Evolutionary conservation across 2,888 invertebrate species (phyloP).

Genomic region (Noctua janthina): DNA sequence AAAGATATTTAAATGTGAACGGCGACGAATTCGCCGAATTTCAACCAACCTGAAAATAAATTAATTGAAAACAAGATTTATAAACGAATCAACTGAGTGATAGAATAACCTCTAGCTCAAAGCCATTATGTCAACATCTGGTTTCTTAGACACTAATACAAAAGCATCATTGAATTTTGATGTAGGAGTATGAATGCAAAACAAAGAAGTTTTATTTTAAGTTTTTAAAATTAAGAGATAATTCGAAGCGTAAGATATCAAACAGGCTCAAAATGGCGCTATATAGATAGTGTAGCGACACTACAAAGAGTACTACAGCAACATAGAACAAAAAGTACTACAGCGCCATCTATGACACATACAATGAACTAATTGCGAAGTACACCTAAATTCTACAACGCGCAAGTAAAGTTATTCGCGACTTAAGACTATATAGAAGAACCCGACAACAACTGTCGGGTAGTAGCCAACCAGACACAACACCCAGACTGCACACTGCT

Average conservation of each 20-base stretch:
- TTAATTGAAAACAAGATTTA: not conserved
- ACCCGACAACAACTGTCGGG: too few relatives aligned
- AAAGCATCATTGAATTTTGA: not conserved
- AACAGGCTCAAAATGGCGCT: not conserved
- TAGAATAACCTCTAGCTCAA: not conserved
- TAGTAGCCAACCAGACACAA: too few relatives aligned
- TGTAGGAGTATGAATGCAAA: not conserved
- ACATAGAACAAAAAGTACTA: too few relatives aligned
- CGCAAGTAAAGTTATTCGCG: too few relatives aligned
- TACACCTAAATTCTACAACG: too few relatives aligned
- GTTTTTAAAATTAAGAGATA: not conserved
- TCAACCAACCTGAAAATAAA: slow-evolving; percentile 13
- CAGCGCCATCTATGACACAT: too few relatives aligned
- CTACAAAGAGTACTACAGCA: too few relatives aligned
- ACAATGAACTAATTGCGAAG: too few relatives aligned
- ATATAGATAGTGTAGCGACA: not conserved
- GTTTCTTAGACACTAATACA: not conserved
- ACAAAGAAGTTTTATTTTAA: not conserved
- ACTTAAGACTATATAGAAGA: too few relatives aligned
- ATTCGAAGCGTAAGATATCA: not conserved
- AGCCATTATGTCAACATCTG: not conserved
- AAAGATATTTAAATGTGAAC: slow-evolving; percentile 1
- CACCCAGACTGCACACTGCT: too few relatives aligned
- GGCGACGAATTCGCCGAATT: not conserved
- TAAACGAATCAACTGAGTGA: not conserved